Evolutionary conservation across 1,140 invertebrate species (phyloP).

Genomic region (Teleopsis dalmanni): DNA sequence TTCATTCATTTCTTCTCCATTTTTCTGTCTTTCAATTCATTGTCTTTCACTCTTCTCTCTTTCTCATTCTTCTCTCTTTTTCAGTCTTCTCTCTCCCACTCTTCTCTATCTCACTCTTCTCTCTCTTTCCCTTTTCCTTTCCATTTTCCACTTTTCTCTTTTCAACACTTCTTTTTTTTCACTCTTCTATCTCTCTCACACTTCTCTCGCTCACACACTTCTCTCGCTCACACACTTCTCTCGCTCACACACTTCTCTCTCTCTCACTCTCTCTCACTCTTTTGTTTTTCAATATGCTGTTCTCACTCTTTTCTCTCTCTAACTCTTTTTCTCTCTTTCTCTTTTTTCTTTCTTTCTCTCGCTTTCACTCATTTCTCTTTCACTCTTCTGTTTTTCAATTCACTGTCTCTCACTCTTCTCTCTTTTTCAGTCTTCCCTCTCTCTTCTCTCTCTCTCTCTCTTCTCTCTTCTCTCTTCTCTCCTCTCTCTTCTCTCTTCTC

Average conservation of each 20-base stretch:
- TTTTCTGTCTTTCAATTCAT: background rate
- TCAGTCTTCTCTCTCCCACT: background rate
- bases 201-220: background rate
- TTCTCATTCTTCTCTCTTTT: background rate
- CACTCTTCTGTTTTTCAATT: background rate
- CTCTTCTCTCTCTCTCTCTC: background rate
- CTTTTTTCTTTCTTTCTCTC: background rate
- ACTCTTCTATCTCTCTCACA: background rate
- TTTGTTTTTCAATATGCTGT: background rate
- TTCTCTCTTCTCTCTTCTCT: background rate
- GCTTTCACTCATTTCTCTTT: no score
- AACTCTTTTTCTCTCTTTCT: background rate
- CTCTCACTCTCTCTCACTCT: background rate
- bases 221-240: background rate
- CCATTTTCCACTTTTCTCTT: background rate
- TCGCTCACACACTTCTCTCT: background rate
- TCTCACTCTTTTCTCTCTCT: background rate
- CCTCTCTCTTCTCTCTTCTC: background rate
- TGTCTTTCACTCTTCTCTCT: background rate
- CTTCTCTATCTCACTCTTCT: background rate
- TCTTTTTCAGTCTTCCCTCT: background rate
- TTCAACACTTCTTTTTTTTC: background rate
- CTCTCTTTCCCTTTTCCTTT: background rate
- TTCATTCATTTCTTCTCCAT: no score
- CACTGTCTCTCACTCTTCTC: background rate